These are phyloP conservation scores for Leptodactylus fallax DNA, from an alignment of 2,797 vertebrate species.

Conservation along the genomic window DNA sequence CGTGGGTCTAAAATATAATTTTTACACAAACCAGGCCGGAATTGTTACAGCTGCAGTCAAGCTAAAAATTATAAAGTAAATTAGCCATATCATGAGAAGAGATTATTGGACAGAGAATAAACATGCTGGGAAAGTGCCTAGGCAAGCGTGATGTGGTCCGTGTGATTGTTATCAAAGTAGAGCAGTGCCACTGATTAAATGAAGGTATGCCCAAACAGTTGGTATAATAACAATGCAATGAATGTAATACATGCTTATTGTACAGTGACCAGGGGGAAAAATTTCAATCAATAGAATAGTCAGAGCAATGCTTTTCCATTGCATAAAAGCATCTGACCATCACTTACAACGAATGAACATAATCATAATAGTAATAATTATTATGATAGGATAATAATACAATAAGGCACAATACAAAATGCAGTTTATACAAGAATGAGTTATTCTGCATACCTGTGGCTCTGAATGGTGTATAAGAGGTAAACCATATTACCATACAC, in stretches of 20 bases:
- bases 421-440: not conserved
- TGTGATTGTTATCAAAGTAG: no score
- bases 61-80: not conserved
- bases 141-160: not conserved
- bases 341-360: not conserved
- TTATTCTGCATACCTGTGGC: not conserved
- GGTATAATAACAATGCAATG: not conserved
- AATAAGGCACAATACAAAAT: not conserved
- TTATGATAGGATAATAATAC: not conserved
- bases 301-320: not conserved
- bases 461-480: no score
- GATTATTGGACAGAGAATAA: no score
- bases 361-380: not conserved
- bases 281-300: not conserved
- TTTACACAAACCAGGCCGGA: not conserved
- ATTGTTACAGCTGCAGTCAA: not conserved
- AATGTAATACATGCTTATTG: conserved; percentile 1
- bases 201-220: not conserved
- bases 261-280: not conserved
- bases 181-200: not conserved
- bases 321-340: not conserved
- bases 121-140: conserved; percentile 17
- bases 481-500: no score
- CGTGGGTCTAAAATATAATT: not conserved
- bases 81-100: conserved; percentile 9